phyloP scores from a whole-genome alignment of 2,888 invertebrate species.

The Galeruca laticollis region DNA sequence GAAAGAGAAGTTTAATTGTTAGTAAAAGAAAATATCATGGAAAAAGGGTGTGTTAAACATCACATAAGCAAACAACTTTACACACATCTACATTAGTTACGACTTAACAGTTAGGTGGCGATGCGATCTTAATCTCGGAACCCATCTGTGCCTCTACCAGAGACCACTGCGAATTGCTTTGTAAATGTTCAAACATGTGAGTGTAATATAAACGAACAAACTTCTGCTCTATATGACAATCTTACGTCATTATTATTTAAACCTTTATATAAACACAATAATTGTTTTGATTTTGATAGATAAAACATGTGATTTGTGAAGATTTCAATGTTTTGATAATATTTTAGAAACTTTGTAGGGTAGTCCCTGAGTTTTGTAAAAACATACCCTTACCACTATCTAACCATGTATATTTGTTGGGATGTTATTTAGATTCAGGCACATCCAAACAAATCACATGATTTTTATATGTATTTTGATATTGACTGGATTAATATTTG shows the following conservation, averaged over 20 bases:
- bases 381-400: constrained; percentile 6
- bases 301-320: constrained; percentile 11
- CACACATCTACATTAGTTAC: too few relatives aligned
- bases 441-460: constrained; percentile 54
- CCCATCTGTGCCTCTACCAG: too few relatives aligned
- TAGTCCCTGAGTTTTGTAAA: not conserved
- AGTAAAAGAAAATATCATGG: too few relatives aligned
- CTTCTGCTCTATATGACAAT: not conserved
- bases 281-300: constrained; percentile 2
- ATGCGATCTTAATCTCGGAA: too few relatives aligned
- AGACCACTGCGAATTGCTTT: too few relatives aligned
- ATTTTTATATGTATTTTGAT: constrained; percentile 54
- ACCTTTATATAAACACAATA: not conserved
- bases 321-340: not conserved
- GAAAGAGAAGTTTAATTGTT: too few relatives aligned
- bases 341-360: not conserved
- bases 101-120: too few relatives aligned
- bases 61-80: too few relatives aligned
- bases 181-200: too few relatives aligned
- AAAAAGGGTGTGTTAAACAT: too few relatives aligned
- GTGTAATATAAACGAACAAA: not conserved
- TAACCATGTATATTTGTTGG: constrained; percentile 20
- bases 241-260: constrained; percentile 1
- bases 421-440: constrained; percentile 52
- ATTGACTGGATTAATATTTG: constrained; percentile 53